Evolutionary conservation across 2,797 vertebrate genomes (phyloP), one percentile per base, ranked within the genome.

Genomic region (Sebastes hubbsi): DNA sequence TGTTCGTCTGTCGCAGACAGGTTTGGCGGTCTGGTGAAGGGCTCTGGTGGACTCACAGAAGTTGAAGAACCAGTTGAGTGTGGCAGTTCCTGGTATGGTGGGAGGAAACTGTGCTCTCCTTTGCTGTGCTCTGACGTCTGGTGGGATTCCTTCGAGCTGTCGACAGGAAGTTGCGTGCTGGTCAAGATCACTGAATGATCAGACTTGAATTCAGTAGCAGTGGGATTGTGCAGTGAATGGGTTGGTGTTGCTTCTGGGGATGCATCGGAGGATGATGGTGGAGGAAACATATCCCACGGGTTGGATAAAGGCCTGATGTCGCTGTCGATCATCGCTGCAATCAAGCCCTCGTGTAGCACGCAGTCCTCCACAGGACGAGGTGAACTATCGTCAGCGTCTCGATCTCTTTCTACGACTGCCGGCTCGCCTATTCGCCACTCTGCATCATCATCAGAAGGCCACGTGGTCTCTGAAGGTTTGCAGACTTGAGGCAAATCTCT

Each of bases 271-370:
- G 36, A 38, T 38, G 36, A 38, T 38, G 86, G 92, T 13, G 90
- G 81, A 58, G 80, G n/a, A 20, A 90, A 94, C 1, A 79, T 73
- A 67, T 94, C 88, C 94, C 94, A 95, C 0, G 89, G 91, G 54
- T 88, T 88, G 18, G 65, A 24, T 24, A 64, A 36, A 46, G 42
- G 52, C 32, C 2, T 22, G 24, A 29, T 12, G 24, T 46, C 5
- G 0, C 20, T 0, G 8, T 71, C 63, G 6, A 27, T 30, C 20
- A 75, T 6, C 11, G 5, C 54, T 8, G 25, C 0, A 3, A 68
- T 4, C 8, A 64, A 0, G 42, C 76, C 36, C 10, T 82, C 78
- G 0, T 76, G 13, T 1, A 68, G 36, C 22, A 72, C 1, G 4
- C 4, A 4, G 49, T 75, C 58, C n/a, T 79, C 84, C 36, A 8